These are phyloP conservation scores for Aleiodes alternator DNA, from an alignment of 2,888 invertebrate species.

Conservation along the genomic window DNA sequence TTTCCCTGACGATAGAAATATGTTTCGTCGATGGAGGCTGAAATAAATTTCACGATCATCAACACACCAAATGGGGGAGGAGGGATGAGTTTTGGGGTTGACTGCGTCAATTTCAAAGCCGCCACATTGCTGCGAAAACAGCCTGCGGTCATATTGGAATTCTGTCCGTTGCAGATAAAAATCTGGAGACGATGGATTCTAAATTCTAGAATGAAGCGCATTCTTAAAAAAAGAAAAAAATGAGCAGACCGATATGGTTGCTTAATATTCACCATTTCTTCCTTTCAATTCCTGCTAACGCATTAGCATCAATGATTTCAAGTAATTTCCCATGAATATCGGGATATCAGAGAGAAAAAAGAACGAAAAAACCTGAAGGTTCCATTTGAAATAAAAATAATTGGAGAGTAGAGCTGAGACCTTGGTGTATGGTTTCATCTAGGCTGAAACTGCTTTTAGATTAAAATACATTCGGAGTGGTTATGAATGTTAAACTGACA, in stretches of 20 bases:
- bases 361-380: no score
- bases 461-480: no score
- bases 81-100: neutral
- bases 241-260: neutral
- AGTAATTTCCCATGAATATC: no score
- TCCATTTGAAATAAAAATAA: no score
- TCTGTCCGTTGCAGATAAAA: conserved; percentile 14
- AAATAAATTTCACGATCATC: conserved; percentile 44
- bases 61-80: neutral
- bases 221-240: conserved; percentile 5
- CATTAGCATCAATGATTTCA: no score
- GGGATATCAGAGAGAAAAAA: no score
- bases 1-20: conserved; percentile 36
- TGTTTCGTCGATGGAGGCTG: conserved; percentile 36
- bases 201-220: neutral
- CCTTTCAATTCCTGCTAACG: no score
- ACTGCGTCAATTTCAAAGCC: conserved; percentile 14
- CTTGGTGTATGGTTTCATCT: no score
- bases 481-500: no score
- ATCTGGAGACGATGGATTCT: neutral
- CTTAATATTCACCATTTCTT: no score
- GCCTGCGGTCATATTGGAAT: conserved; percentile 26
- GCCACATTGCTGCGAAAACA: conserved; percentile 24
- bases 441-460: no score
- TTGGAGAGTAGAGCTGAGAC: no score